These are phyloP conservation scores for Gryllus longicercus DNA, from an alignment of 2,888 invertebrate species.

Conservation along the genomic window DNA sequence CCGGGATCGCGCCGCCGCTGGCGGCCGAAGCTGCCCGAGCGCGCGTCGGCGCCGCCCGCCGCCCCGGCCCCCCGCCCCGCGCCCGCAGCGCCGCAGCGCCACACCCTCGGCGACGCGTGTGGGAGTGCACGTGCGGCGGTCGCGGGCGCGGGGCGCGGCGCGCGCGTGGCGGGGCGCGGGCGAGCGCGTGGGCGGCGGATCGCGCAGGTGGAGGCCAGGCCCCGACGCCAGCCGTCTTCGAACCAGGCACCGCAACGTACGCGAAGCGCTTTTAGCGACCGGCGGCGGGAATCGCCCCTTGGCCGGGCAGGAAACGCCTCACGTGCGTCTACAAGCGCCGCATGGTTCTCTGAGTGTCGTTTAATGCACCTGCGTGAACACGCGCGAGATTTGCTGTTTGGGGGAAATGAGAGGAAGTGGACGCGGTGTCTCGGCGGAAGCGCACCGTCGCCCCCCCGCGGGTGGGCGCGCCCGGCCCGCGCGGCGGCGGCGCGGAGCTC, in stretches of 20 bases:
- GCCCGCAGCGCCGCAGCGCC: conserved; percentile 3
- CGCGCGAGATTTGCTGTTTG: too few species aligned
- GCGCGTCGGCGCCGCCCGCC: background rate
- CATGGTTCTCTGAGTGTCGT: too few species aligned
- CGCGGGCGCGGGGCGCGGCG: background rate
- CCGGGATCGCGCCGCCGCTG: background rate
- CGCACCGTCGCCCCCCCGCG: background rate
- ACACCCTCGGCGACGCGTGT: conserved; percentile 8
- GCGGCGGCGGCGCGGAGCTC: background rate
- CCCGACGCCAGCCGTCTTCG: background rate
- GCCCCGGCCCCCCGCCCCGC: background rate
- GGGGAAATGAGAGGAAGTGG: too few species aligned
- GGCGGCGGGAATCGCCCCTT: too few species aligned
- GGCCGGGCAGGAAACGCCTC: too few species aligned
- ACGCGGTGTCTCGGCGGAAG: too few species aligned
- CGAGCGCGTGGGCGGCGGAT: background rate
- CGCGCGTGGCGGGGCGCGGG: background rate
- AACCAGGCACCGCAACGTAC: background rate
- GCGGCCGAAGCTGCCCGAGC: background rate
- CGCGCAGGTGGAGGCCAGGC: background rate
- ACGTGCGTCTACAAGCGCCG: too few species aligned
- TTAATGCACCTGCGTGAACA: too few species aligned
- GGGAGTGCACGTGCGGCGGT: background rate
- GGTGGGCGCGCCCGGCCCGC: background rate
- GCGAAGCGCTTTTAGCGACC: too few species aligned